Base-by-base conservation (phyloP, 1,140 invertebrate species). In the Diorhabda sublineata region DNA sequence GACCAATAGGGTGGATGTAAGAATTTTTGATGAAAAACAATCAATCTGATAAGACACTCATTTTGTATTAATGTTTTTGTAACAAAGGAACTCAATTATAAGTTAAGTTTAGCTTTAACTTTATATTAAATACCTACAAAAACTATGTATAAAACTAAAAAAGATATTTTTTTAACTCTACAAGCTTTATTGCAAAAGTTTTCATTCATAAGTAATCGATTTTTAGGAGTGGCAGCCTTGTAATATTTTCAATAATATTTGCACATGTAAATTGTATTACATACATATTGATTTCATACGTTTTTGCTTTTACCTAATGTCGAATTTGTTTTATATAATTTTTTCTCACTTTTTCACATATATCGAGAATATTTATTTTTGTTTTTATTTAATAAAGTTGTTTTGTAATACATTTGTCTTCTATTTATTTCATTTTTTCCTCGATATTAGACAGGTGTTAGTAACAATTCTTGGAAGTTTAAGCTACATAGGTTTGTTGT, bases 321-420 rank as follows among this genome's bases (percentile, higher is more conserved):
- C 47, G 47, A n/a, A 52, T 52, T 8, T 52, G 6, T 8, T 52
- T 52, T 52, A 3, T n/a, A 6, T 8, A 6, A 3, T 2, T 4
- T 6, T 52, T n/a, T 52, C 2, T 8, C 6, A 8, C 47, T 8
- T n/a, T 52, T 8, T 52, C 47, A 52, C 47, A 52, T 52, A 52
- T 52, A 52, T 52, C 47, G 47, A n/a, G n/a, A 52, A 52, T 52
- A 52, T 52, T 52, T 52, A 52, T 52, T 52, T 52, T 52, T 52
- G 47, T 52, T 60, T 60, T 60, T 26, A 60, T 42, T 60, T 7
- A 41, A 60, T 60, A 60, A 60, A 60, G 42, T 60, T 52, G 47
- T 52, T 52, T 52, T 52, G 47, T 52, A 52, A 52, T 52, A 52
- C n/a, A 41, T 9, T 9, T 2, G 42, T 26, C 2, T 60, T 11